These are phyloP conservation scores for Toxotes chatareus DNA, from an alignment of 2,113 vertebrate genomes.

Conservation along the genomic window DNA sequence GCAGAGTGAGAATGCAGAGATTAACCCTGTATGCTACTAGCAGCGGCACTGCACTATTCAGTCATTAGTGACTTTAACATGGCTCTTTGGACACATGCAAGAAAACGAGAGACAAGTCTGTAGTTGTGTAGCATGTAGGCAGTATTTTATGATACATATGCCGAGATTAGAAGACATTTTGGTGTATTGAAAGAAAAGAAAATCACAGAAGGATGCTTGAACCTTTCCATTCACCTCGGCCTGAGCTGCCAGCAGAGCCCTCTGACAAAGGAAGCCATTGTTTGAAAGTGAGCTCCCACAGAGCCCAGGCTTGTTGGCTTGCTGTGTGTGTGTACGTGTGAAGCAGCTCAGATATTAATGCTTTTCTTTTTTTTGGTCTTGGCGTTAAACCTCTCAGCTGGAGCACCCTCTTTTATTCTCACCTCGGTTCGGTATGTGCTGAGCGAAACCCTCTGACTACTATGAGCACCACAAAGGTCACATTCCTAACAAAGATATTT, in stretches of 20 bases:
- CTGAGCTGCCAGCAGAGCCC: conserved; percentile 31
- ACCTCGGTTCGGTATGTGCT: conserved; percentile 32
- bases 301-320: conserved; percentile 19
- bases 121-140: not conserved
- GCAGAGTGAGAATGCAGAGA: conserved; percentile 67
- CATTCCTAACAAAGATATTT: not conserved
- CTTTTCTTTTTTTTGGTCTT: conserved; percentile 34
- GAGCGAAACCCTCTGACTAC: not conserved
- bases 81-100: not conserved
- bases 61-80: not conserved
- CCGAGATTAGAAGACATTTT: not conserved
- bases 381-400: conserved; percentile 49
- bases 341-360: conserved; percentile 43
- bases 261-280: conserved; percentile 53
- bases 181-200: not conserved
- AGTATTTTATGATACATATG: not conserved
- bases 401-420: conserved; percentile 25
- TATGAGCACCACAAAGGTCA: not conserved
- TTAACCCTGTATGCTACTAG: conserved; percentile 57
- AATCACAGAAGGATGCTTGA: conserved; percentile 7
- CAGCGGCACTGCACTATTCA: conserved; percentile 10
- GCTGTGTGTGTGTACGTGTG: not conserved
- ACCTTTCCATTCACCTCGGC: not conserved
- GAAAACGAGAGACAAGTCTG: too few species aligned
- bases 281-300: conserved; percentile 35